Evolutionary conservation across 2,797 vertebrate genomes (phyloP), one percentile per base, ranked within the genome.

Genomic region (Galagoides demidoff): DNA sequence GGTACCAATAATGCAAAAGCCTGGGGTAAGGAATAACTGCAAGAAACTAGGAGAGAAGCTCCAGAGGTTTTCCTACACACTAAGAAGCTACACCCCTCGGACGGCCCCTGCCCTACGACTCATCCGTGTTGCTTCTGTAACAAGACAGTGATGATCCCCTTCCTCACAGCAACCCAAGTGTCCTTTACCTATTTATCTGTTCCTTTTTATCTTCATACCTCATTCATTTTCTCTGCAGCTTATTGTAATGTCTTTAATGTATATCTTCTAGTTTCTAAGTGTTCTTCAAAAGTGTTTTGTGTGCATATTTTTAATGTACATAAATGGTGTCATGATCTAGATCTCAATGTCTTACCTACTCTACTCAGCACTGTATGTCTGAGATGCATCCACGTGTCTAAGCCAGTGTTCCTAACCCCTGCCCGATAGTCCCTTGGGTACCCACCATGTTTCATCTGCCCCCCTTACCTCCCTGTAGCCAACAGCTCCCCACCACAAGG

Each of bases 61-160:
- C 31, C 45, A 25, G 37, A 59, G 11, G 66, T 25, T 37, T 52
- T n/a, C 31, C 78, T 39, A n/a, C n/a, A 11, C 4, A 8, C 1
- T 2, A 9, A 0, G 55, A 63, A 25, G 70, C 39, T 37, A 31
- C 31, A 12, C 6, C 2, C 39, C 37, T 76, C 16, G 4, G 77
- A 13, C 2, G 2, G n/a, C 4, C 0, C 34, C 64, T 17, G 17
- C 34, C 59, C 57, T n/a, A 2, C 0, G 7, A 74, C 3, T 5
- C 61, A 34, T 23, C 16, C 25, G 17, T 0, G 12, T 4, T 29
- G 12, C 43, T 27, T 64, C 77, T 57, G 1, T 52, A 77, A 34
- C 14, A 59, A 59, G 78, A n/a, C 7, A 5, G 49, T 52, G 49
- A 52, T 52, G 49, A 82, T 3, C 43, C 34, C 7, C 5, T 7